Base-by-base conservation (phyloP, 2,797 vertebrate genomes). In the Alectoris magna region DNA sequence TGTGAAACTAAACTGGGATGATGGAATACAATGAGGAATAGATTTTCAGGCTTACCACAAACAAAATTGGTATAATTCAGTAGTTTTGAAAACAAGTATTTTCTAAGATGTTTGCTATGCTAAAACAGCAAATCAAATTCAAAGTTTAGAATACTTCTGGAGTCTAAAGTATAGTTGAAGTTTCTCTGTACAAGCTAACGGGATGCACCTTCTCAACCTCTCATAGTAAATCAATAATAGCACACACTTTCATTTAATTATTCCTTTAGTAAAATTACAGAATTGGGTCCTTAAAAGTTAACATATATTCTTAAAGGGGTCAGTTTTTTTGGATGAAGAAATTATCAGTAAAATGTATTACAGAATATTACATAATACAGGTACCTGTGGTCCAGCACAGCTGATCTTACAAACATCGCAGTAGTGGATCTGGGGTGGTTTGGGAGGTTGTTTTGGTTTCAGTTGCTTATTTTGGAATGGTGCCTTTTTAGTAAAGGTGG, bases 371-470 rank as follows among this genome's bases (percentile, higher is more conserved):
- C 23, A 74, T 63, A 96, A 94, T 29, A 29, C 56, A 93, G 96
- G 94, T 97, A 99, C 99, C 98, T 99, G 99, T 38, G 99, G 99
- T 94, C 99, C 99, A 64, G 99, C 99, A 97, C 99, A 99, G 98
- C 99, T 99, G 98, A 99, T 99, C 97, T 99, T 99, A 96, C 99
- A 99, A 93, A 99, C 99, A 6, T 99, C 99, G 94, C 99, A 99
- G 95, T 99, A 99, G 97, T 99, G 99, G 96, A 99, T 99, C 98
- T 99, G 99, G 44, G 99, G 99, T 5, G 99, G 99, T 96, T 99
- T 99, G 49, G 99, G 99, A 26, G 99, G 98, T 95, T 99, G 99
- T 87, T 99, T 99, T 94, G 99, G 98, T 95, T 99, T 98, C 73
- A 99, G 98, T 93, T 99, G 99, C 94, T 99, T 99, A 94, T 98